Conservation (phyloP, 2,113 vertebrate species). For the Crotophaga sulcirostris region DNA sequence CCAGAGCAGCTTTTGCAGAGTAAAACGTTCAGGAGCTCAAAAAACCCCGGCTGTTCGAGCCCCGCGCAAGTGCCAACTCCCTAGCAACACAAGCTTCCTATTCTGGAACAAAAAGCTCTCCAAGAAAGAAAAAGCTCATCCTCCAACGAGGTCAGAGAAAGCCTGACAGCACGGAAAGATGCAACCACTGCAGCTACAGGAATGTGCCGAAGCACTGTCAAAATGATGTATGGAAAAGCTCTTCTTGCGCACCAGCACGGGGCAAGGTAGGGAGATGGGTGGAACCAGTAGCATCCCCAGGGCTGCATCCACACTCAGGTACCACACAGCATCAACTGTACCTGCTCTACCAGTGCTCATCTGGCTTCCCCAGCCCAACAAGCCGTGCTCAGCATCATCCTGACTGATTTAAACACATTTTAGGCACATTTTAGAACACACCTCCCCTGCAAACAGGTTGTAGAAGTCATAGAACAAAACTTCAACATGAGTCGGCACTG, state of each 20-base stretch:
- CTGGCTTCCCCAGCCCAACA: neutral
- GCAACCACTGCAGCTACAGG: neutral
- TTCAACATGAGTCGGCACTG: too few relatives aligned
- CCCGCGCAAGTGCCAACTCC: neutral
- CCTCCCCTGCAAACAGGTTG: neutral
- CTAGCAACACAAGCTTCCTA: neutral
- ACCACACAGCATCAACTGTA: neutral
- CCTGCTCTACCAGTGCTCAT: neutral
- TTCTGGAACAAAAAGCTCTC: slow-evolving; percentile 3
- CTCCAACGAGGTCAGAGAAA: neutral
- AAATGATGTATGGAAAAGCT: neutral
- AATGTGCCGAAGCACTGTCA: neutral
- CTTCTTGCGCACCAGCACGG: accelerated
- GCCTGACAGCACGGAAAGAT: neutral
- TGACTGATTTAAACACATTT: accelerated
- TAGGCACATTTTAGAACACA: neutral
- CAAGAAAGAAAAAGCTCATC: neutral
- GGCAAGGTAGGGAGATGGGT: neutral
- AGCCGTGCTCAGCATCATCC: accelerated
- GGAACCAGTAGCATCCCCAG: neutral
- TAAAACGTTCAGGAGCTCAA: neutral
- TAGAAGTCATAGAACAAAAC: neutral
- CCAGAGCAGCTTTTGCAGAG: neutral
- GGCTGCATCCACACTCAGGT: neutral
- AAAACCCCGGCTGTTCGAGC: neutral